These are phyloP conservation scores for Zygaena filipendulae DNA, from an alignment of 2,888 invertebrate species.

Conservation along the genomic window DNA sequence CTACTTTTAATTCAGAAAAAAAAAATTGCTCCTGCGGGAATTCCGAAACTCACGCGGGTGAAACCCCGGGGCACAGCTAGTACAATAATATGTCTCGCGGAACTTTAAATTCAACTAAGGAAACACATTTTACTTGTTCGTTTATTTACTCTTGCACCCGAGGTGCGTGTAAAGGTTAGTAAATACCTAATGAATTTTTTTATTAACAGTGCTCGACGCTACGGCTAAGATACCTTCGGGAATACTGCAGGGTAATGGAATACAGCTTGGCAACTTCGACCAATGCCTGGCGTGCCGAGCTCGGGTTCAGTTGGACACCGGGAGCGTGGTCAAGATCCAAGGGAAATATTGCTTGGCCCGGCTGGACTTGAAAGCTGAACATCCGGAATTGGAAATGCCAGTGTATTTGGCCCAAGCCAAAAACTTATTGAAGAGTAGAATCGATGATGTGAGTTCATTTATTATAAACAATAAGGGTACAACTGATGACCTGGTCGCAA, in stretches of 20 bases:
- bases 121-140: no score
- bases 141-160: no score
- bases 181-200: slow-evolving; percentile 40
- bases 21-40: no score
- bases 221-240: slow-evolving; percentile 78
- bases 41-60: no score
- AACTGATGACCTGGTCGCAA: no score
- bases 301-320: slow-evolving; percentile 67
- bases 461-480: no score
- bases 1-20: no score
- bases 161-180: no score
- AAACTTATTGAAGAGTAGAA: slow-evolving; percentile 71
- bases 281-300: slow-evolving; percentile 72
- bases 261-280: slow-evolving; percentile 78
- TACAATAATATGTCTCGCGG: no score
- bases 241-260: slow-evolving; percentile 74
- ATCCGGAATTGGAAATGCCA: slow-evolving; percentile 69
- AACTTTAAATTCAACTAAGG: no score
- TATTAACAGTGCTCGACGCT: slow-evolving; percentile 76
- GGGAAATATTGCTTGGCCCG: slow-evolving; percentile 77
- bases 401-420: slow-evolving; percentile 74
- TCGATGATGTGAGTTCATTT: slow-evolving; percentile 68
- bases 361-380: slow-evolving; percentile 70
- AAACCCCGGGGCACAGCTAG: no score
- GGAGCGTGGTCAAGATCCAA: slow-evolving; percentile 69